Conservation (phyloP, 2,113 vertebrate genomes). For the Silurus asotus region DNA sequence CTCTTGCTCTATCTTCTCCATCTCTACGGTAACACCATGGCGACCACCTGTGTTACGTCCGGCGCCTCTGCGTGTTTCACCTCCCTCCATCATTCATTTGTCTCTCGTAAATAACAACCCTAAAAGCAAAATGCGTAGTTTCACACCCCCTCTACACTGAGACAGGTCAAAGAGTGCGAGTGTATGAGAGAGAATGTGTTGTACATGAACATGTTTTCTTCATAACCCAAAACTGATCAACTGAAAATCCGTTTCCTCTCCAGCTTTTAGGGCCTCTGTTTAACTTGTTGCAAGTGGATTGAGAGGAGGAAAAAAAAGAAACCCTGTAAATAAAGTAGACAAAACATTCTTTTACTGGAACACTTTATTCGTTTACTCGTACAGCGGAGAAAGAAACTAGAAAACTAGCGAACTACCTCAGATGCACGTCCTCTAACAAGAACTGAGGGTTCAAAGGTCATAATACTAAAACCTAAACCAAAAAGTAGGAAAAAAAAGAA, state of each 20-base stretch:
- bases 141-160: not conserved
- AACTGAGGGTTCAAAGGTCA: slow-evolving; percentile 1
- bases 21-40: slow-evolving; percentile 77
- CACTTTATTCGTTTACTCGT: slow-evolving; percentile 1
- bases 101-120: slow-evolving; percentile 74
- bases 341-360: not conserved
- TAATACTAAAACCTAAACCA: not conserved
- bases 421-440: not conserved
- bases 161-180: slow-evolving; percentile 1
- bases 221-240: not conserved
- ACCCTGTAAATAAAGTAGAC: not conserved
- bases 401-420: not conserved
- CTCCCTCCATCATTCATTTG: slow-evolving; percentile 65
- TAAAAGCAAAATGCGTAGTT: not conserved
- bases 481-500: not conserved
- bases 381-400: slow-evolving; percentile 1
- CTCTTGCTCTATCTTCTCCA: slow-evolving; percentile 60
- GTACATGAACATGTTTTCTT: not conserved
- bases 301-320: not conserved
- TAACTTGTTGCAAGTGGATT: not conserved
- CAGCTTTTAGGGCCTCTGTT: not conserved
- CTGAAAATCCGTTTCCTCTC: not conserved
- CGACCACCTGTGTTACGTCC: slow-evolving; percentile 69
- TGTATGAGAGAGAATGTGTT: not conserved
- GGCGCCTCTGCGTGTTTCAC: slow-evolving; percentile 71